Base-by-base conservation (phyloP, 2,113 vertebrate species). In the Siphamia tubifer region DNA sequence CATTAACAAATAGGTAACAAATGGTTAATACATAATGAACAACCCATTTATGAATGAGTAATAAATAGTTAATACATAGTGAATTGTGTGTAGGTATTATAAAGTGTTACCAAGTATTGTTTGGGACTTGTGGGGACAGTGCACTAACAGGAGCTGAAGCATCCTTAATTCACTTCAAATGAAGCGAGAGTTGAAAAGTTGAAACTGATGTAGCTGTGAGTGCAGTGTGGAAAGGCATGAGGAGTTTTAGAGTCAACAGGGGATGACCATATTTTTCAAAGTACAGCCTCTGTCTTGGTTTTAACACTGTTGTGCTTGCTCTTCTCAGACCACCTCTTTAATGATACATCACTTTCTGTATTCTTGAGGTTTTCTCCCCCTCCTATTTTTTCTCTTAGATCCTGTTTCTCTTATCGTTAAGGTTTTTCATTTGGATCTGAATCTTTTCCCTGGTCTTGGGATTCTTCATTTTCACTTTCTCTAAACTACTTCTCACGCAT, bases 181-280 rank as follows among this genome's bases (percentile, higher is more conserved):
- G 61, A 52, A 68, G 24, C 43, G 25, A 55, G 70, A 62, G 66
- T 72, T 78, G 57, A 72, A 77, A 64, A 80, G 82, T 57, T 67
- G 61, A 68, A 69, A 66, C n/a, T 36, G 64, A 51, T 74, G 62
- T 56, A 23, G 43, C 47, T 56, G 42, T 71, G 45, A 68, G 68
- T 57, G 56, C 62, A 36, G 63, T 12, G 32, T 35, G 24, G 40
- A 42, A 42, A 19, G 42, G 30, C 48, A 43, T 34, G 20, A 1
- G 40, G 36, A 35, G 53, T 56, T 34, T 58, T 11, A 30, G 34
- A 20, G 16, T 40, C 72, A 30, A 70, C 64, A 55, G 63, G 62
- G 45, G 48, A 67, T 34, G 67, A 70, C 17, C 40, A 65, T 1
- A 4, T 47, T 28, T 62, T 76, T 58, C 62, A n/a, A 71, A 64